Conservation (phyloP, 2,113 vertebrate species). For the Oriolus oriolus region DNA sequence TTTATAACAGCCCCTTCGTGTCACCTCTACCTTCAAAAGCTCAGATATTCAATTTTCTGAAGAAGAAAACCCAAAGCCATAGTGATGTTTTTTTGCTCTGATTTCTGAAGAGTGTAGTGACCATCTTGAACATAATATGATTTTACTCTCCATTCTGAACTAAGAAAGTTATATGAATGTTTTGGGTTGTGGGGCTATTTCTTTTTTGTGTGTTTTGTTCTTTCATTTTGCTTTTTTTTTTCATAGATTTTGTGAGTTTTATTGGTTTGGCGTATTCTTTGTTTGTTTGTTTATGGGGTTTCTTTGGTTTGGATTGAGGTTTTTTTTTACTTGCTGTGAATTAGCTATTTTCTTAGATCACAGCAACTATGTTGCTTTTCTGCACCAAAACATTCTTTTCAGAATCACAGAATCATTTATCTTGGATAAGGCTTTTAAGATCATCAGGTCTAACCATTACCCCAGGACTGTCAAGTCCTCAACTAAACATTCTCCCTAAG, state of each 20-base stretch:
- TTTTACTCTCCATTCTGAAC: neutral
- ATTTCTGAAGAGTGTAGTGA: neutral
- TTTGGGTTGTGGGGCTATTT: neutral
- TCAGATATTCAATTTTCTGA: neutral
- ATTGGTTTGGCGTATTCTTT: neutral
- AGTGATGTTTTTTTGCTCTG: neutral
- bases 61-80: neutral
- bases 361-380: neutral
- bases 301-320: neutral
- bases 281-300: rapidly evolving
- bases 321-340: neutral
- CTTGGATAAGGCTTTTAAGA: neutral
- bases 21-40: neutral
- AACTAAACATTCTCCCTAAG: neutral
- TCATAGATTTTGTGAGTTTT: neutral
- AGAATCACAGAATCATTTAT: neutral
- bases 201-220: neutral
- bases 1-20: neutral
- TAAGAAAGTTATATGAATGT: neutral
- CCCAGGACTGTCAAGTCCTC: neutral
- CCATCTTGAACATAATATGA: neutral
- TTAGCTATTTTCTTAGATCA: neutral
- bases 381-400: neutral
- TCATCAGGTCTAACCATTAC: neutral
- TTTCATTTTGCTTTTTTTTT: no score